These are phyloP conservation scores for Trematomus bernacchii DNA, from an alignment of 2,797 vertebrate genomes.

Conservation along the genomic window DNA sequence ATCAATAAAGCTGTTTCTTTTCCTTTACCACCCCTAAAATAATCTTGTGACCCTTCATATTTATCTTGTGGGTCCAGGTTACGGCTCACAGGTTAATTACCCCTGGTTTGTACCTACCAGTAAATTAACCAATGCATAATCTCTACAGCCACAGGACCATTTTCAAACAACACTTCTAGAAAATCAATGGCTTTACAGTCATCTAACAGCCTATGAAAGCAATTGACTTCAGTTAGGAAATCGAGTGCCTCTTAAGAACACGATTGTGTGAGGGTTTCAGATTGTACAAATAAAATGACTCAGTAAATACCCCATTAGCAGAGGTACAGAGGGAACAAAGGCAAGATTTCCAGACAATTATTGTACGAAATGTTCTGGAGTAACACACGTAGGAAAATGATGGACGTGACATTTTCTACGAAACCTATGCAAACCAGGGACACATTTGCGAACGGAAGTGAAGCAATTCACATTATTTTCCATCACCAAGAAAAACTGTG, in stretches of 20 bases:
- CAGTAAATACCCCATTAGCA: constrained; percentile 38
- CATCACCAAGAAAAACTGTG: constrained; percentile 69
- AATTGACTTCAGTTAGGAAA: constrained; percentile 39
- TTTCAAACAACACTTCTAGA: constrained; percentile 3
- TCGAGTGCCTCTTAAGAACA: constrained; percentile 39
- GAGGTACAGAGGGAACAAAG: not conserved
- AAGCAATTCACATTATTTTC: constrained; percentile 54
- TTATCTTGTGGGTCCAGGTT: too few relatives aligned
- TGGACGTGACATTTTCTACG: constrained; percentile 73
- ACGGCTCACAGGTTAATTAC: too few relatives aligned
- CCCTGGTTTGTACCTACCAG: too few relatives aligned
- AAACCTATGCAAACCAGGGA: constrained; percentile 47
- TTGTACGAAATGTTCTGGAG: too few relatives aligned
- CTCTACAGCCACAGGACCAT: constrained; percentile 4
- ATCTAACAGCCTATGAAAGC: constrained; percentile 17
- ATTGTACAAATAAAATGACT: constrained; percentile 23
- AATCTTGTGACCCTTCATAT: too few relatives aligned
- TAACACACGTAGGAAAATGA: constrained; percentile 45
- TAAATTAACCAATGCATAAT: not conserved
- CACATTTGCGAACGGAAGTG: constrained; percentile 47
- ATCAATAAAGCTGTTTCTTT: too few relatives aligned
- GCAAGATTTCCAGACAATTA: not conserved
- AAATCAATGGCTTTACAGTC: constrained; percentile 28
- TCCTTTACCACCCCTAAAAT: too few relatives aligned
- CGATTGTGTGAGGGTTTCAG: constrained; percentile 21